A percentile compares a stretch with the other conserved stretches of the same genome.
Conservation (phyloP, 2,888 invertebrate species). For the Dolomedes plantarius region DNA sequence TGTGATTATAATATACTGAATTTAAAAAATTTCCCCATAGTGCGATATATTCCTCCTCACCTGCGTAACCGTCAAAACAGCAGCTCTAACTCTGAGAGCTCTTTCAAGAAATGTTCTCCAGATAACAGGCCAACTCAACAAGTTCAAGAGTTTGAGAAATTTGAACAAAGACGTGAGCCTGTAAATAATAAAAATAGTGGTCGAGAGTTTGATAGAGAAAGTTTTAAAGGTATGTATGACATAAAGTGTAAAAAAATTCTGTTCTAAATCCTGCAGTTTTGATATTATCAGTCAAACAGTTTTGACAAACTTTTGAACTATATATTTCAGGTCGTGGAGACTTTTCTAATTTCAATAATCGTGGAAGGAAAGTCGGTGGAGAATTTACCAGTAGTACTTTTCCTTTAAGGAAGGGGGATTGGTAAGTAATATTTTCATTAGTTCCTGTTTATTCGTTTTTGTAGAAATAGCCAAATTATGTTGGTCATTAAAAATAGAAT, state of each 20-base stretch:
- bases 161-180: constrained; percentile 45
- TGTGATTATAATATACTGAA: no score
- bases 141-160: constrained; percentile 35
- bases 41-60: constrained; percentile 91
- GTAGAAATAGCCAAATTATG: no score
- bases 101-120: constrained; percentile 30
- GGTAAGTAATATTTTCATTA: constrained; percentile 27
- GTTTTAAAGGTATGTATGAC: constrained; percentile 31
- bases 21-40: constrained; percentile 46
- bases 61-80: constrained; percentile 82
- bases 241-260: no score
- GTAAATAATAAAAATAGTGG: constrained; percentile 28
- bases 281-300: no score
- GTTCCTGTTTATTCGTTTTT: no score
- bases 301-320: no score
- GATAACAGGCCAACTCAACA: constrained; percentile 14
- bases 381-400: constrained; percentile 42
- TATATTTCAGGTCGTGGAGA: constrained; percentile 52
- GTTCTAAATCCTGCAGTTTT: no score
- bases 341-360: constrained; percentile 55
- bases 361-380: constrained; percentile 36
- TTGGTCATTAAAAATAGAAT: no score
- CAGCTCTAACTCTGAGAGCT: constrained; percentile 48
- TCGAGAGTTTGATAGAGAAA: constrained; percentile 48
- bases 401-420: constrained; percentile 44